A percentile compares a stretch with the other conserved stretches of the same genome.
These are phyloP conservation scores for Oncorhynchus kisutch DNA, from an alignment of 2,113 vertebrate species.

Conservation along the genomic window DNA sequence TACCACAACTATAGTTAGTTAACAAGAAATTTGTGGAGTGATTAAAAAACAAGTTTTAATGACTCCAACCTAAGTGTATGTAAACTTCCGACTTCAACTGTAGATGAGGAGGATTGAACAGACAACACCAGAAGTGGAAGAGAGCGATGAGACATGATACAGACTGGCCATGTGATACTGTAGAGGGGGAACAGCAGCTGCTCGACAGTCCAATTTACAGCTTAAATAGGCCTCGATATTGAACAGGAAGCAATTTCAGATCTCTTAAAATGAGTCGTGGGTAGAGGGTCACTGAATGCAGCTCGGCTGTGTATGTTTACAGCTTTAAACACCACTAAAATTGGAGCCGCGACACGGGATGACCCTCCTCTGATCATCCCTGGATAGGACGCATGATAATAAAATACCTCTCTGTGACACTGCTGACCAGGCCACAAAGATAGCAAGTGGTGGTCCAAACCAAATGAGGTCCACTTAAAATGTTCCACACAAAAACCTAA, in stretches of 20 bases:
- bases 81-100: too few species aligned
- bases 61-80: too few species aligned
- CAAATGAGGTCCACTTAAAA: neutral
- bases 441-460: neutral
- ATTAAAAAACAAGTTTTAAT: too few species aligned
- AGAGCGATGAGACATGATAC: neutral
- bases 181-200: conserved; percentile 5
- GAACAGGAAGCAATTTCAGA: conserved; percentile 55
- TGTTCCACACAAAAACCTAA: too few species aligned
- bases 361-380: conserved; percentile 28
- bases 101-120: neutral
- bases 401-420: conserved; percentile 29
- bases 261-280: conserved; percentile 34
- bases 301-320: conserved; percentile 45
- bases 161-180: neutral
- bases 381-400: conserved; percentile 14
- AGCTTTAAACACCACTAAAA: conserved; percentile 45
- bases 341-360: conserved; percentile 43
- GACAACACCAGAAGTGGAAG: neutral
- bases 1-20: too few species aligned
- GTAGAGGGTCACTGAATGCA: conserved; percentile 46
- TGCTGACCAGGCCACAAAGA: neutral
- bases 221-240: conserved; percentile 62
- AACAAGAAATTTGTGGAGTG: too few species aligned
- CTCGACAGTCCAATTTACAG: conserved; percentile 48